Evolutionary conservation across 2,113 vertebrate species (phyloP), one percentile per base, ranked within the genome.

Genomic region (Megaceryle maxima): DNA sequence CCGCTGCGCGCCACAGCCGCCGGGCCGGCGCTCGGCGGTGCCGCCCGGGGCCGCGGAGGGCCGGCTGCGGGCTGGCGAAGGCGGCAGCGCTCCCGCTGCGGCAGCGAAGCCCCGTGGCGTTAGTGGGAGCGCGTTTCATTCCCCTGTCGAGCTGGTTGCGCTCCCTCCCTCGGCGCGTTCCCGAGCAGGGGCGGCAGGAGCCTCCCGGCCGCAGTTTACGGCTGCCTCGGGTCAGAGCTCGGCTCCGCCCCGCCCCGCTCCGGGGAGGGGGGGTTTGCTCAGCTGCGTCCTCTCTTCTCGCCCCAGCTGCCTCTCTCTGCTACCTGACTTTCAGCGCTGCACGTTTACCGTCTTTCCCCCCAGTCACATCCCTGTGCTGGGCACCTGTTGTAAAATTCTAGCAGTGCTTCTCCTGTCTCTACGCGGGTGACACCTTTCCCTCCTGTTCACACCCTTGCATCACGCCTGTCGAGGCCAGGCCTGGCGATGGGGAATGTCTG

Each of bases 261-360:
- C 3, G 37, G 18, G 17, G 14, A 1, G 5, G 13, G 4, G 1
- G 1, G 6, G 37, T 33, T 25, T 7, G n/a, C 25, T 5, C 18
- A 7, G 60, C 59, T 4, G 24, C 29, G 39, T 16, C 28, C 29
- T 12, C 4, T 16, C 4, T 15, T 19, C 12, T 1, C 2, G 2
- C 22, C 20, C 1, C 51, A 3, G 60, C 25, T 16, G 35, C 37
- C 8, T 37, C 37, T 46, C 31, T 29, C 67, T 9, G 24, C 43
- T 59, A 29, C 51, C 28, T 11, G 29, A 12, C 35, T 74, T 73
- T 73, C 53, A 16, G 33, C 4, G 0, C 10, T 26, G 21, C 16
- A 8, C 9, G 28, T 59, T 29, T 22, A 5, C 18, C 16, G 6
- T 37, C 39, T 37, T 44, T 31, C 24, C 35, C 22, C 39, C 31